phyloP scores from a whole-genome alignment of 2,797 vertebrate species.

The Sparidentex hasta region DNA sequence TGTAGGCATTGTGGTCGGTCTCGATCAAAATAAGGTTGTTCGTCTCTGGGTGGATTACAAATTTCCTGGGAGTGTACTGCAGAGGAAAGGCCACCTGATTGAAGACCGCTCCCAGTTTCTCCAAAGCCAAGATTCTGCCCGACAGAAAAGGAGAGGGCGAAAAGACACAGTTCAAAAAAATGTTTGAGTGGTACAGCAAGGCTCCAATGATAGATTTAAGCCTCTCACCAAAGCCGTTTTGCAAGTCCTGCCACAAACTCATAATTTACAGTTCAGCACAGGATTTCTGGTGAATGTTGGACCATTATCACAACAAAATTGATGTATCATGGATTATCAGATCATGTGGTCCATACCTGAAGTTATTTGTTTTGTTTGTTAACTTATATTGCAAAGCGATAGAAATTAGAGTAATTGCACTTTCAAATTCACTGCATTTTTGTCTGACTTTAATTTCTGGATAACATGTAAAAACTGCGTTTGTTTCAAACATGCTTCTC shows the following conservation, averaged over 20 bases:
- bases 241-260: neutral
- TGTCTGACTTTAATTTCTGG: too few species aligned
- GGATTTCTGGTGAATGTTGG: neutral
- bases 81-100: constrained; percentile 98
- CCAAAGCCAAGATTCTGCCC: constrained; percentile 95
- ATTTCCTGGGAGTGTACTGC: constrained; percentile 97
- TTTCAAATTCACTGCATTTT: too few species aligned
- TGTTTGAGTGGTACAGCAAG: neutral
- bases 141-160: neutral
- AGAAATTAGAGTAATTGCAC: neutral
- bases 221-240: neutral
- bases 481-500: neutral
- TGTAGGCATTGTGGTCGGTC: constrained; percentile 98
- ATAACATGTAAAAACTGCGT: neutral
- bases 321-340: neutral
- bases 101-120: constrained; percentile 98
- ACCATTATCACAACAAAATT: neutral
- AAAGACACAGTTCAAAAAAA: neutral
- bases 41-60: constrained; percentile 98
- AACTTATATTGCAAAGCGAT: neutral
- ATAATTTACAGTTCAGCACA: neutral
- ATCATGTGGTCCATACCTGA: neutral
- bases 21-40: constrained; percentile 97
- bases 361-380: neutral
- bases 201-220: neutral